Percentiles rank a stretch among this genome's conserved stretches.
phyloP scores from a whole-genome alignment of 2,888 invertebrate species.

The Drosophila hawaiiensis region DNA sequence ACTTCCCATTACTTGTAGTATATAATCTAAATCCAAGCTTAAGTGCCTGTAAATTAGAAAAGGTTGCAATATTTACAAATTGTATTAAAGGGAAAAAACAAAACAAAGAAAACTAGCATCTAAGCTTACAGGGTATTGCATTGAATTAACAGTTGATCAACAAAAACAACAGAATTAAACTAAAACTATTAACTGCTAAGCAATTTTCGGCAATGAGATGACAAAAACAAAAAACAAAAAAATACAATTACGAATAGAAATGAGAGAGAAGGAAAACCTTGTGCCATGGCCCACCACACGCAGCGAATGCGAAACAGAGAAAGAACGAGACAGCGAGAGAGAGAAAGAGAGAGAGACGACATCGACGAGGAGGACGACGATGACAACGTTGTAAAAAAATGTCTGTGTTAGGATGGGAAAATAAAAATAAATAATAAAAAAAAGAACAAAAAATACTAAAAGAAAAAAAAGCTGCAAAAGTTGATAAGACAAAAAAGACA shows the following conservation, averaged over 20 bases:
- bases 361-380: constrained; percentile 7
- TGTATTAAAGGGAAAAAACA: constrained; percentile 24
- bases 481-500: constrained; percentile 22
- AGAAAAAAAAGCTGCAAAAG: constrained; percentile 3
- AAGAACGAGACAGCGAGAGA: constrained; percentile 6
- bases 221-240: not conserved
- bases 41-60: constrained; percentile 67
- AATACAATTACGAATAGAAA: constrained; percentile 17
- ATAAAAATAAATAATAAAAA: constrained; percentile 24
- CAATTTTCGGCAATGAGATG: constrained; percentile 9
- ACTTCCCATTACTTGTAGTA: constrained; percentile 25
- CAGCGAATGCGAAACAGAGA: constrained; percentile 8
- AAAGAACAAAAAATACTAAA: constrained; percentile 32
- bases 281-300: constrained; percentile 69
- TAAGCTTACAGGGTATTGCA: constrained; percentile 58
- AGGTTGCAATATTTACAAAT: constrained; percentile 76
- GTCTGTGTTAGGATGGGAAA: constrained; percentile 39
- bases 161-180: constrained; percentile 11
- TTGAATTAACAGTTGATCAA: constrained; percentile 30
- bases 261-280: constrained; percentile 54
- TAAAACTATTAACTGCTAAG: constrained; percentile 26
- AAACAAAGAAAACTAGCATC: constrained; percentile 16
- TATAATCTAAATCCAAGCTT: constrained; percentile 51
- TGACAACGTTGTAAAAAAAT: constrained; percentile 17
- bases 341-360: constrained; percentile 17